phyloP scores from a whole-genome alignment of 2,797 vertebrate genomes.

The Scyliorhinus canicula region DNA sequence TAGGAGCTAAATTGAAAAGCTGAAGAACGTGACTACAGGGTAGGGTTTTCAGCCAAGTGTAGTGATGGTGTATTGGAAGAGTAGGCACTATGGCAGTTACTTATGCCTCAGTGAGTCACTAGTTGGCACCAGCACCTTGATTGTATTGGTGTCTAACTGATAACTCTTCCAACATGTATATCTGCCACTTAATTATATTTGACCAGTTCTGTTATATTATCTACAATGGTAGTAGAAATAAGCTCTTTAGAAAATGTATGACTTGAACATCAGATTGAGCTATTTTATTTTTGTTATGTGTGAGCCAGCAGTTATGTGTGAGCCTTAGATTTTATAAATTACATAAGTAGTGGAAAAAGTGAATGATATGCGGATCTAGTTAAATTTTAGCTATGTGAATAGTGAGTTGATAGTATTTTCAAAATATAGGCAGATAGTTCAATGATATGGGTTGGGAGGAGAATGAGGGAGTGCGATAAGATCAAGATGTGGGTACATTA shows the following conservation, averaged over 20 bases:
- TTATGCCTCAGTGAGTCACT: not conserved
- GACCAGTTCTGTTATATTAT: not conserved
- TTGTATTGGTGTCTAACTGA: not conserved
- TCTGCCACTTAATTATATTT: not conserved
- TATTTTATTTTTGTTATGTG: not conserved
- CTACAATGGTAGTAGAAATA: not conserved
- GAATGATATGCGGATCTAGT: not conserved
- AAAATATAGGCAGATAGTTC: not conserved
- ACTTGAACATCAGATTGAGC: not conserved
- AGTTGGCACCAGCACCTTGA: not conserved
- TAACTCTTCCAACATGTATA: not conserved
- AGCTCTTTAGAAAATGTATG: not conserved
- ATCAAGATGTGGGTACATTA: not conserved
- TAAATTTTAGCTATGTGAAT: not conserved
- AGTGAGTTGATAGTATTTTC: not conserved
- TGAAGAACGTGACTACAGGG: too few species aligned
- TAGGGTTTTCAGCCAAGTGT: too few species aligned
- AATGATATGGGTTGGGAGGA: not conserved
- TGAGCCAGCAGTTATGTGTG: too few species aligned
- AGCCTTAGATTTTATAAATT: not conserved
- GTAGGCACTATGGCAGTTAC: not conserved
- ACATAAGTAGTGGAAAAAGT: not conserved
- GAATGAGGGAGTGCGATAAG: not conserved
- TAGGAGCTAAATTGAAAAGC: too few species aligned
- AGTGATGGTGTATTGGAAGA: not conserved